Evolutionary conservation across 2,888 invertebrate genomes (phyloP).

Genomic region (Eristalis arbustorum): DNA sequence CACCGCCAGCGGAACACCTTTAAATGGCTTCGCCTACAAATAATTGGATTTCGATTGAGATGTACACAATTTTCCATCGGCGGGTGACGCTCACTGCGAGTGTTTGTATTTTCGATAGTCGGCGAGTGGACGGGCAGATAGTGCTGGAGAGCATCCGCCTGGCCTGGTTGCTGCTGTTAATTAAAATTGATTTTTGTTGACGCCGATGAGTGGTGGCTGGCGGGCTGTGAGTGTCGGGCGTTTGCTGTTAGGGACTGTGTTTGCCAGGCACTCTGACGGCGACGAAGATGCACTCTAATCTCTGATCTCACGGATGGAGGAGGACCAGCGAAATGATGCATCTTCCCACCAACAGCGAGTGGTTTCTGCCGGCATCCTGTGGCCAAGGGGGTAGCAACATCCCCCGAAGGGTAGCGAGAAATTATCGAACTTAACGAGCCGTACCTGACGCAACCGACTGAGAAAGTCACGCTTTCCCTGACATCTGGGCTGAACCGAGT

Average conservation of each 20-base stretch:
- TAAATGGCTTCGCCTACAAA: slow-evolving; percentile 62
- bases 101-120: slow-evolving; percentile 13
- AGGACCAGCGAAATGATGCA: neutral
- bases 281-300: neutral
- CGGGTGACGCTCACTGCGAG: neutral
- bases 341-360: neutral
- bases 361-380: no score
- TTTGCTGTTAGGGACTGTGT: no score
- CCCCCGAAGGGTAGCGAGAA: neutral
- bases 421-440: slow-evolving; percentile 8
- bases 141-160: neutral
- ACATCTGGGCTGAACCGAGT: neutral
- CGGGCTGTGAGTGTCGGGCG: neutral
- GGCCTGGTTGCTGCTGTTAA: slow-evolving; percentile 32
- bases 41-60: slow-evolving; percentile 67
- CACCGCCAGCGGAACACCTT: slow-evolving; percentile 24
- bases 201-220: neutral
- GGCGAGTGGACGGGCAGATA: slow-evolving; percentile 15
- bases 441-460: neutral
- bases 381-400: neutral
- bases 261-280: neutral
- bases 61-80: slow-evolving; percentile 58
- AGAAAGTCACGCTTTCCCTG: neutral
- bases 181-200: slow-evolving; percentile 60
- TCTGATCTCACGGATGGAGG: neutral